Evolutionary conservation across 2,888 invertebrate species (phyloP).

Genomic region (Leucozona laternaria): DNA sequence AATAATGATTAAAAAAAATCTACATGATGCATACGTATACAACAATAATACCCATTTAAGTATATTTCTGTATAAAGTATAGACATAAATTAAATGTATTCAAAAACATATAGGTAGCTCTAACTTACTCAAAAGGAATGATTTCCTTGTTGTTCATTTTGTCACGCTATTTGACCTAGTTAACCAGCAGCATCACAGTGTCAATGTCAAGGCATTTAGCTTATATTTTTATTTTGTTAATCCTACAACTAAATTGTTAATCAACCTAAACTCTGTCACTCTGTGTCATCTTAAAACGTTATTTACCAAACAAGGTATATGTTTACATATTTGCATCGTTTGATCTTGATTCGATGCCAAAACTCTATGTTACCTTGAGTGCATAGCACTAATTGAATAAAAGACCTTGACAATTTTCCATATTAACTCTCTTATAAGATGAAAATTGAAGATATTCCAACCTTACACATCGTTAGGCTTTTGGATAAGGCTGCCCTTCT

Average conservation of each 20-base stretch:
- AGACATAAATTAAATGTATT: too few species aligned
- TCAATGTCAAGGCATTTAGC: constrained; percentile 4
- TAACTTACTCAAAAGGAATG: neutral
- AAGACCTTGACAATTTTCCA: neutral
- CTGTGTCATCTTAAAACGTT: neutral
- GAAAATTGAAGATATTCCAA: neutral
- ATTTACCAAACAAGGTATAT: neutral
- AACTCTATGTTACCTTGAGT: neutral
- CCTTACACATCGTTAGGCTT: neutral
- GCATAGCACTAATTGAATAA: neutral
- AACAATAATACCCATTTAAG: too few species aligned
- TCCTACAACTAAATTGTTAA: neutral
- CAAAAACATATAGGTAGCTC: too few species aligned
- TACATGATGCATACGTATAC: too few species aligned
- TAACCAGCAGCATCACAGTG: neutral
- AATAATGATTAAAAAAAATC: too few species aligned
- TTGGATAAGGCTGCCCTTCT: neutral
- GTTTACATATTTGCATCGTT: neutral
- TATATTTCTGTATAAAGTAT: too few species aligned
- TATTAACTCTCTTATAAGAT: neutral
- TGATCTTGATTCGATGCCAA: neutral
- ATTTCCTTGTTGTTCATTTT: neutral
- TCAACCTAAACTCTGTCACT: neutral
- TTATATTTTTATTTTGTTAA: neutral
- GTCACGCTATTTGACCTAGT: constrained; percentile 2